These are phyloP conservation scores for Okamejei kenojei DNA, from an alignment of 2,797 vertebrate species.

Conservation along the genomic window DNA sequence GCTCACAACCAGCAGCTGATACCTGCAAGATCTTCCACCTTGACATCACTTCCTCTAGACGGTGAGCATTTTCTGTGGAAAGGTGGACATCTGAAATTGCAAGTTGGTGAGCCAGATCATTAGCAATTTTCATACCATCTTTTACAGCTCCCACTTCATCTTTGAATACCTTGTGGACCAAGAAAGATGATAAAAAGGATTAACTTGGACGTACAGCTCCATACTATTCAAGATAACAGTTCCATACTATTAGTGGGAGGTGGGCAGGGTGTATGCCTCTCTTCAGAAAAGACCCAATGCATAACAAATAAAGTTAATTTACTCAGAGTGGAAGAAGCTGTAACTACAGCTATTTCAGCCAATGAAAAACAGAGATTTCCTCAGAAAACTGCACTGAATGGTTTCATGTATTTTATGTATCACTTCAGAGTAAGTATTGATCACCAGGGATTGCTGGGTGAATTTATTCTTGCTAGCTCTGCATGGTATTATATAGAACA, in stretches of 20 bases:
- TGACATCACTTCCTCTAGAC: slow-evolving; percentile 86
- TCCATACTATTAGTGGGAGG: no score
- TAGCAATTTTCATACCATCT: slow-evolving; percentile 86
- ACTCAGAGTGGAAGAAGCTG: no score
- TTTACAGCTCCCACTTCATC: slow-evolving; percentile 85
- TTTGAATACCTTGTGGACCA: slow-evolving; percentile 73
- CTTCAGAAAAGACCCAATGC: no score
- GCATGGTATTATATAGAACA: not conserved
- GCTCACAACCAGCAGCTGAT: slow-evolving; percentile 34
- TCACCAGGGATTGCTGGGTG: not conserved
- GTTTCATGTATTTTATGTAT: no score
- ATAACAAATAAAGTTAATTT: no score
- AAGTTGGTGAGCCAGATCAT: slow-evolving; percentile 90
- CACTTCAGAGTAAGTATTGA: not conserved
- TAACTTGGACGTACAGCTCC: not conserved
- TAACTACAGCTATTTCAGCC: no score
- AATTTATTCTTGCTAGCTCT: not conserved
- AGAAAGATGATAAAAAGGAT: not conserved
- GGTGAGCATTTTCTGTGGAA: slow-evolving; percentile 85
- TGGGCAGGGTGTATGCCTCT: no score
- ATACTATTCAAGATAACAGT: no score
- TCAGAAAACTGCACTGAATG: no score
- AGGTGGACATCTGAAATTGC: slow-evolving; percentile 92
- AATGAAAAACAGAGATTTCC: no score
- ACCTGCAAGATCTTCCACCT: slow-evolving; percentile 96